These are phyloP conservation scores for Strix uralensis DNA, from an alignment of 2,113 vertebrate species.

Conservation along the genomic window DNA sequence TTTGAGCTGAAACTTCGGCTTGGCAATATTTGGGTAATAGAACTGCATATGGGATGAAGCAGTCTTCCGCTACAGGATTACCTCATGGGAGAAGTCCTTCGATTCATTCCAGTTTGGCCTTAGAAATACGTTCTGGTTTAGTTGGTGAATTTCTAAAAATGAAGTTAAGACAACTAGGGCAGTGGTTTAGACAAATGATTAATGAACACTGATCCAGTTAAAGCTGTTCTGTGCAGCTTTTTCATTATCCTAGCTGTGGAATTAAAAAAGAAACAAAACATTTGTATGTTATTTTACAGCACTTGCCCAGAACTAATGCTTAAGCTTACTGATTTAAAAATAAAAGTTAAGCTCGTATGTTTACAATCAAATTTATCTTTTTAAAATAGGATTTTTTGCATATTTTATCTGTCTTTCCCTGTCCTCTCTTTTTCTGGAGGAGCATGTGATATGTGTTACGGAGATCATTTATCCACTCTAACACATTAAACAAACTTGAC, in stretches of 20 bases:
- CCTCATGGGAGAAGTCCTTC: slow-evolving; percentile 2
- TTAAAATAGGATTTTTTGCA: neutral
- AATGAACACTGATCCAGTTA: neutral
- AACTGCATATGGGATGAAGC: neutral
- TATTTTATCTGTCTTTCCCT: neutral
- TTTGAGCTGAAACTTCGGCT: slow-evolving; percentile 39
- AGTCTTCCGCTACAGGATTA: neutral
- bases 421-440: neutral
- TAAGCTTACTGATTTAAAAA: neutral
- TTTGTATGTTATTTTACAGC: neutral
- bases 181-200: neutral
- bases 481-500: neutral
- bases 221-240: neutral
- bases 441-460: neutral
- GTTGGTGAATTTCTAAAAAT: slow-evolving; percentile 35
- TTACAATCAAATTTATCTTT: neutral
- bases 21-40: slow-evolving; percentile 18
- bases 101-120: neutral
- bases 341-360: neutral
- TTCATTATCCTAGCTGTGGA: neutral
- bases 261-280: neutral
- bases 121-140: neutral
- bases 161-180: neutral
- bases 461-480: neutral
- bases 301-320: neutral